Conservation (phyloP, 2,888 invertebrate species). For the Ditula angustiorana region DNA sequence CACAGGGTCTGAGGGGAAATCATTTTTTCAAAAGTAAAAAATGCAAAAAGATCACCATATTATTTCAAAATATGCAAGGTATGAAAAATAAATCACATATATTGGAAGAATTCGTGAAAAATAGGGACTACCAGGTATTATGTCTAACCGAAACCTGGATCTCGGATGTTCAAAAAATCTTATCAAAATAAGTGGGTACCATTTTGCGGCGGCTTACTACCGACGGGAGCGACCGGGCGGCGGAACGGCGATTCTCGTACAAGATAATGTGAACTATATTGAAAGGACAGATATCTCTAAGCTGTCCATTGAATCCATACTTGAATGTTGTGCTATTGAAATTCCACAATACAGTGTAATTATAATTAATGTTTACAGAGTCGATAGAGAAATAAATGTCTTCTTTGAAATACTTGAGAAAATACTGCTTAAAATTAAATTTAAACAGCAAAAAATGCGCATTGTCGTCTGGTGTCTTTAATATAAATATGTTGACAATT, state of each 20-base stretch:
- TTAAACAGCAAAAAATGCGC: background rate
- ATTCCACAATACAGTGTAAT: background rate
- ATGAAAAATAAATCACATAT: too few relatives aligned
- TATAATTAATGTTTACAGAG: constrained; percentile 2
- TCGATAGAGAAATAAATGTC: background rate
- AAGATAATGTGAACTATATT: background rate
- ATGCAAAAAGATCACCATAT: background rate
- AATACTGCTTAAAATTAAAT: background rate
- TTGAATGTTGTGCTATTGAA: background rate
- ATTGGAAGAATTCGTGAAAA: too few relatives aligned
- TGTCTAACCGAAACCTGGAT: too few relatives aligned
- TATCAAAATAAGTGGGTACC: background rate
- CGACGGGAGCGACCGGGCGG: background rate
- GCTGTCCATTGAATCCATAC: background rate
- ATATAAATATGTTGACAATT: background rate
- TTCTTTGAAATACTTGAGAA: constrained; percentile 1
- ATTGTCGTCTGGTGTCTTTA: constrained; percentile 1
- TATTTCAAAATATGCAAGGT: too few relatives aligned
- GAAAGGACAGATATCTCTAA: background rate
- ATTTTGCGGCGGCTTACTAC: background rate
- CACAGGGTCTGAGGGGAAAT: too few relatives aligned
- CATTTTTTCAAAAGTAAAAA: too few relatives aligned
- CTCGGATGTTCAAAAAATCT: too few relatives aligned
- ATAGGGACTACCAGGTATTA: too few relatives aligned
- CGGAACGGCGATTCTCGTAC: constrained; percentile 4